phyloP scores from a whole-genome alignment of 2,888 invertebrate species.

The Cryptosula pallasiana region DNA sequence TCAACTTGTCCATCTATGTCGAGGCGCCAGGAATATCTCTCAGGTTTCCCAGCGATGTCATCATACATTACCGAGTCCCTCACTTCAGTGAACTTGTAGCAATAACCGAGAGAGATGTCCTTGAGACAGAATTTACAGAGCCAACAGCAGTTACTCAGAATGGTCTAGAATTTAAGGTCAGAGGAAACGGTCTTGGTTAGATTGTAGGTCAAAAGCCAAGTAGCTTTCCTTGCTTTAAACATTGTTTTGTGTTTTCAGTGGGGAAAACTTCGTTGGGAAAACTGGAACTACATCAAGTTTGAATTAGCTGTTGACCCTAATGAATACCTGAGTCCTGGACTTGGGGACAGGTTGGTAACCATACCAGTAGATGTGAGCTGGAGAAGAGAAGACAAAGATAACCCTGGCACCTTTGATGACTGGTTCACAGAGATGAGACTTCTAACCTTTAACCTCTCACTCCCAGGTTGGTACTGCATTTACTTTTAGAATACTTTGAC shows the following conservation, averaged over 20 bases:
- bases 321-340: neutral
- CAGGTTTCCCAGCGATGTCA: neutral
- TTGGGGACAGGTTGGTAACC: neutral
- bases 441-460: neutral
- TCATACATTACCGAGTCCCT: neutral
- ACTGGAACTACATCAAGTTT: slow-evolving; percentile 4
- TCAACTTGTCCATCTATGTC: neutral
- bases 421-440: slow-evolving; percentile 9
- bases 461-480: slow-evolving; percentile 9
- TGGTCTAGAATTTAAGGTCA: neutral
- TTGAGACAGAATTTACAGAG: neutral
- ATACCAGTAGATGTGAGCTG: slow-evolving; percentile 11
- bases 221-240: neutral
- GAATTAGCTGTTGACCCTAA: neutral
- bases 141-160: neutral
- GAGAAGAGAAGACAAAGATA: neutral
- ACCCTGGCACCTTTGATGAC: neutral
- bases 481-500: no score
- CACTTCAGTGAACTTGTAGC: neutral
- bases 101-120: neutral
- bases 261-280: neutral
- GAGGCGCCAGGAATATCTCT: neutral
- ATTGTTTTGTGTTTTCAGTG: slow-evolving; percentile 12
- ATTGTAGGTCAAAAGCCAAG: neutral
- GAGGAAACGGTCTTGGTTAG: no score